Conservation (phyloP, 2,113 vertebrate species). For the Cebidichthys violaceus region DNA sequence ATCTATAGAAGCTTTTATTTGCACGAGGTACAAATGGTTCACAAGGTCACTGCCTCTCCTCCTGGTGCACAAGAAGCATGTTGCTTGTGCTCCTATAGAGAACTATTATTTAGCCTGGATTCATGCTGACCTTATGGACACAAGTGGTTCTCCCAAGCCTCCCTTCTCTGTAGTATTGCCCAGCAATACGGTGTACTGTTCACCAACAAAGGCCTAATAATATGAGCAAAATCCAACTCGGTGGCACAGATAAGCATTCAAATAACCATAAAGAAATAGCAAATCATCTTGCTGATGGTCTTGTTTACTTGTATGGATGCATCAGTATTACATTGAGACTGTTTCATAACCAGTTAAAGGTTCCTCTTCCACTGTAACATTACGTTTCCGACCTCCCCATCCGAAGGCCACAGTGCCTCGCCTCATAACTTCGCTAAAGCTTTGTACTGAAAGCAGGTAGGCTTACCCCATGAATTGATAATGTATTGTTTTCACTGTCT, state of each 20-base stretch:
- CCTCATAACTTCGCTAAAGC: background rate
- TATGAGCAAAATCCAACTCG: too few relatives aligned
- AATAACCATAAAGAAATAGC: too few relatives aligned
- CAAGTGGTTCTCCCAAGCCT: background rate
- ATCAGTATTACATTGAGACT: background rate
- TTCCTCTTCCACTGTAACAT: background rate
- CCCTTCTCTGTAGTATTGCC: too few relatives aligned
- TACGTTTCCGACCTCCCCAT: background rate
- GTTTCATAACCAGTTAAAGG: background rate
- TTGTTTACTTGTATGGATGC: background rate
- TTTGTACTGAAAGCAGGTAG: background rate
- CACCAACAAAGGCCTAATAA: too few relatives aligned
- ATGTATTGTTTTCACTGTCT: constrained; percentile 51
- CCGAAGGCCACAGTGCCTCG: background rate
- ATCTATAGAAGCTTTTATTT: constrained; percentile 34
- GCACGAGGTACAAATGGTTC: constrained; percentile 8
- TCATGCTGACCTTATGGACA: background rate
- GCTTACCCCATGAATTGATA: constrained; percentile 7
- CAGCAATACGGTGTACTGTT: background rate
- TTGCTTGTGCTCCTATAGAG: background rate
- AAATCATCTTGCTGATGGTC: background rate
- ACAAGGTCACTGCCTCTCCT: constrained; percentile 33
- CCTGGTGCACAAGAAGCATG: constrained; percentile 3
- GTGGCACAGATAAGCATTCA: too few relatives aligned
- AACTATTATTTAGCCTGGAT: background rate